Evolutionary conservation across 2,797 vertebrate species (phyloP).

Genomic region (Tympanoctomys barrerae): DNA sequence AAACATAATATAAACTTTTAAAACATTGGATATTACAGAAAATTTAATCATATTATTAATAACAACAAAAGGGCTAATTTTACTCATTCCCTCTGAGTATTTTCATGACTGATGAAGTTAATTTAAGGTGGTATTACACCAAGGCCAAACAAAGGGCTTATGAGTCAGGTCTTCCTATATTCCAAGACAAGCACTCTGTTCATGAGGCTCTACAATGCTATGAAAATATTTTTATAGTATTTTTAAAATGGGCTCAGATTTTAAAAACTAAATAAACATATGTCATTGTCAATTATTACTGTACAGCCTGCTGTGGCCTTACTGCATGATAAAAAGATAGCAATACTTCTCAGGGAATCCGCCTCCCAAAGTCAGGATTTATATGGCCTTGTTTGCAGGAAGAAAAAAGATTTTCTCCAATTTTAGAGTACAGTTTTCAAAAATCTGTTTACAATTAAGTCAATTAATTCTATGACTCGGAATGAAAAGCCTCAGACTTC

Average conservation of each 20-base stretch:
- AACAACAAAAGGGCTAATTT: constrained; percentile 61
- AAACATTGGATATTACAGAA: constrained; percentile 50
- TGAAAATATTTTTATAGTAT: constrained; percentile 34
- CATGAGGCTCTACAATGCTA: not conserved
- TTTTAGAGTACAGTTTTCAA: constrained; percentile 50
- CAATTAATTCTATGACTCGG: constrained; percentile 73
- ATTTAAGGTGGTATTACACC: not conserved
- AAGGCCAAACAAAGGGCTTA: not conserved
- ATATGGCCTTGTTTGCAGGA: constrained; percentile 34
- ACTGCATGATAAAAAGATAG: not conserved
- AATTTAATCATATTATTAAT: constrained; percentile 64
- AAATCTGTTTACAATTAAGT: constrained; percentile 74
- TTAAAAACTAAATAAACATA: constrained; percentile 28
- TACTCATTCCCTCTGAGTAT: constrained; percentile 46
- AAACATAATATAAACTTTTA: constrained; percentile 65
- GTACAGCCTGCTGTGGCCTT: not conserved
- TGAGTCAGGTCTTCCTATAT: not conserved
- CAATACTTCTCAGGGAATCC: not conserved
- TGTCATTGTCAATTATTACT: not conserved
- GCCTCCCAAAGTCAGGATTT: constrained; percentile 30
- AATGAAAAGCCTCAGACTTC: constrained; percentile 79
- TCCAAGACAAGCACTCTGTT: not conserved
- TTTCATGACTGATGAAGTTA: constrained; percentile 60
- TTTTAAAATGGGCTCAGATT: constrained; percentile 57
- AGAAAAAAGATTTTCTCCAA: constrained; percentile 43